Evolutionary conservation across 2,113 vertebrate species (phyloP), one percentile per base, ranked within the genome.

Genomic region (Cygnus buccinator): DNA sequence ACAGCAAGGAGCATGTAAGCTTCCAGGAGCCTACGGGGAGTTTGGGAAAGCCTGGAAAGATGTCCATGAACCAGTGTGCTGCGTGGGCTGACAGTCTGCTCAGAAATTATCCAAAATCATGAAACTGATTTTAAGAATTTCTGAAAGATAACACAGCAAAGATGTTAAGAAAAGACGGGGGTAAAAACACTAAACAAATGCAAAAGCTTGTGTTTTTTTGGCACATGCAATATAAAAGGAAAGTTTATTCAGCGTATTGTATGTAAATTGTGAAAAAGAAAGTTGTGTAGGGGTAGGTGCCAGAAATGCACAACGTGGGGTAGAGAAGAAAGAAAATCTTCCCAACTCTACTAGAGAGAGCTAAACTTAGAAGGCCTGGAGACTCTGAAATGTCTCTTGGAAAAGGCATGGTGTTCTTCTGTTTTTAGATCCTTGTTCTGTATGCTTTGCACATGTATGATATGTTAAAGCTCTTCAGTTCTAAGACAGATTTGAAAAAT

Each of bases 361-460:
- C 84, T 91, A 79, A 84, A 88, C 86, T 88, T 90, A 52, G 89
- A 90, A 80, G 88, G 67, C 55, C 50, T 58, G 55, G 68, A 74
- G 72, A 57, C 35, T 76, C 90, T 62, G 77, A 90, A 95, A 58
- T 35, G 33, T 90, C 58, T 93, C 58, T 85, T 76, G 82, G 65
- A 92, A 81, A 81, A 92, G n/a, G n/a, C 75, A 88, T 50, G 35
- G 54, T 55, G 26, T 61, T 93, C 67, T 91, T 75, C 72, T 43
- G 58, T n/a, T 90, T 95, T 91, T 93, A 94, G 91, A 63, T 70
- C 78, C 55, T 43, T 77, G 17, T 87, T 91, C 73, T 0, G 0
- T 89, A 72, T 67, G 57, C 74, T 91, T 94, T 84, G 66, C 70
- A 67, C 89, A 77, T 79, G 16, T 13, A 33, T 90, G 63, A 3